phyloP scores from a whole-genome alignment of 2,888 invertebrate species.

The Aphrophora alni region DNA sequence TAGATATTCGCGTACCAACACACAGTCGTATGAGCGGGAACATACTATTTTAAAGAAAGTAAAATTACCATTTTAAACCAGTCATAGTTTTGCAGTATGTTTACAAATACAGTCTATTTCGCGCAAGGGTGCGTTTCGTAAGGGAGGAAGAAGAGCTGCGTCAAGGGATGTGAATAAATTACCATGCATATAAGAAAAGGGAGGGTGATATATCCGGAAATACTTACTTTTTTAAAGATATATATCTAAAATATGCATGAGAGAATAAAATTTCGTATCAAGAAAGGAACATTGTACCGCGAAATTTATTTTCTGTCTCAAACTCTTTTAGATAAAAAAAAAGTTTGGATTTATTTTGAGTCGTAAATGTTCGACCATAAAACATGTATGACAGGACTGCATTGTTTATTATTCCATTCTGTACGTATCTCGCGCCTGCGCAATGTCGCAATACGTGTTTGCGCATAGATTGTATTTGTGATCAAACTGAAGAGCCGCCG shows the following conservation, averaged over 20 bases:
- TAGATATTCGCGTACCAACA: too few relatives aligned
- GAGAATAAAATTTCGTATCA: neutral
- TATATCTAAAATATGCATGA: conserved; percentile 6
- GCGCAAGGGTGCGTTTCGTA: neutral
- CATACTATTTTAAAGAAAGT: too few relatives aligned
- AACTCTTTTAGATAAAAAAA: neutral
- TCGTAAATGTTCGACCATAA: neutral
- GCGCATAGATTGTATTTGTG: neutral
- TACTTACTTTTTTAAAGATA: conserved; percentile 9
- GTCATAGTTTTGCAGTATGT: too few relatives aligned
- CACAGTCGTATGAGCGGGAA: too few relatives aligned
- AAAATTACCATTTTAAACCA: too few relatives aligned
- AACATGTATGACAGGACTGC: neutral
- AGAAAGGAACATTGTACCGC: neutral
- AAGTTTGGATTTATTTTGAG: neutral
- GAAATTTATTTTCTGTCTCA: neutral
- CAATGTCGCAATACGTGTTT: neutral
- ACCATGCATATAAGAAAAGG: conserved; percentile 2
- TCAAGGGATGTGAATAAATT: neutral
- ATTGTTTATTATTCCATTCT: neutral
- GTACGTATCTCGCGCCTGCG: neutral
- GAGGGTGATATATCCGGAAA: neutral
- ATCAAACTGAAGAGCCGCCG: neutral
- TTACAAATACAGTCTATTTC: neutral
- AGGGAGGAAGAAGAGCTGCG: neutral